Percentiles rank a stretch among this genome's conserved stretches.
Conservation (phyloP, 1,140 invertebrate genomes). For the Panagrolaimus sp. region DNA sequence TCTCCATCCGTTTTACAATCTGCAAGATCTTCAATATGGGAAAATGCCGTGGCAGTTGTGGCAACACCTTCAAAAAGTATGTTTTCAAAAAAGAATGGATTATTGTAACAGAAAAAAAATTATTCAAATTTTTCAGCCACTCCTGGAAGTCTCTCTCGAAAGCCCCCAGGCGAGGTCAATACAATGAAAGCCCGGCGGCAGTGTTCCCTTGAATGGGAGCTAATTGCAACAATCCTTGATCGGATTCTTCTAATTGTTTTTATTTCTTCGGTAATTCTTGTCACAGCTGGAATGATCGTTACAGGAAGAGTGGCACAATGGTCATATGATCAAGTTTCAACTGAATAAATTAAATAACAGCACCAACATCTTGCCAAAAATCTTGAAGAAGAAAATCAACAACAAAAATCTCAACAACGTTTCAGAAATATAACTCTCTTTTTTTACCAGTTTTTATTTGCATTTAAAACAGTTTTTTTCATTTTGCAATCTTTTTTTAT, state of each 20-base stretch:
- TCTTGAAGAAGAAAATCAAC: background rate
- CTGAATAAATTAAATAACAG: too few relatives aligned
- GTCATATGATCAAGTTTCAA: constrained; percentile 41
- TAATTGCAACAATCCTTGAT: constrained; percentile 56
- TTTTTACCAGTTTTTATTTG: too few relatives aligned
- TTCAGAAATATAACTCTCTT: too few relatives aligned
- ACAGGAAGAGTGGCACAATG: constrained; percentile 52
- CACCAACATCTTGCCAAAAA: too few relatives aligned
- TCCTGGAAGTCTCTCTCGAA: background rate
- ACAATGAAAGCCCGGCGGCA: constrained; percentile 49
- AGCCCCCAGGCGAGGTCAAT: constrained; percentile 24
- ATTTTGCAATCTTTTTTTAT: too few relatives aligned
- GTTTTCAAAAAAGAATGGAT: too few relatives aligned
- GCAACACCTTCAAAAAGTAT: constrained; percentile 10
- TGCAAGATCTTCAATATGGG: constrained; percentile 39
- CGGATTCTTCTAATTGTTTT: constrained; percentile 53
- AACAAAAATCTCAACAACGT: too few relatives aligned
- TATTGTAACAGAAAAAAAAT: too few relatives aligned
- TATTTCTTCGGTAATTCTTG: constrained; percentile 42
- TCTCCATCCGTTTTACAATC: constrained; percentile 31
- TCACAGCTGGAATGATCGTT: constrained; percentile 55
- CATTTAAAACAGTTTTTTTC: too few relatives aligned
- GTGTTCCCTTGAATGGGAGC: constrained; percentile 57
- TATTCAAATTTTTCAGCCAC: constrained; percentile 5
- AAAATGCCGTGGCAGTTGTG: constrained; percentile 45